Evolutionary conservation across 2,888 invertebrate genomes (phyloP).

Genomic region (Megastigmus dorsalis): DNA sequence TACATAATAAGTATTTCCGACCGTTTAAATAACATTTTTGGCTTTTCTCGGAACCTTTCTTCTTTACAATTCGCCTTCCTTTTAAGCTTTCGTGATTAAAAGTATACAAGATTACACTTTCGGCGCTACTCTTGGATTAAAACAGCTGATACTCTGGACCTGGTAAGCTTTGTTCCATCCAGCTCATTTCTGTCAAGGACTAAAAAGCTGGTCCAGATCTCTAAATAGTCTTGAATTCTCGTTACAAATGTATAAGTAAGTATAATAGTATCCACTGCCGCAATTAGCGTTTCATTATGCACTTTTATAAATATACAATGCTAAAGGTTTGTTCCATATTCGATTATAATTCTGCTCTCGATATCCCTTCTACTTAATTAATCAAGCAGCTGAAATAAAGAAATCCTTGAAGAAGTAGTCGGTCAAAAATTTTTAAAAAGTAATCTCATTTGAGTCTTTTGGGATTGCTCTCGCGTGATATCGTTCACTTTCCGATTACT

Average conservation of each 20-base stretch:
- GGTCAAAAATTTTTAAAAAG: background rate
- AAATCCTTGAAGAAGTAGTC: too few relatives aligned
- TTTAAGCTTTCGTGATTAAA: background rate
- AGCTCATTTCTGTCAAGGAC: background rate
- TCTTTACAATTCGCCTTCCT: background rate
- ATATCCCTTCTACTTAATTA: too few relatives aligned
- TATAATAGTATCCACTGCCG: too few relatives aligned
- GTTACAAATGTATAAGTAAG: conserved; percentile 15
- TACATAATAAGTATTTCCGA: too few relatives aligned
- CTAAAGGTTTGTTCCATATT: too few relatives aligned
- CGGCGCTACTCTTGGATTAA: background rate
- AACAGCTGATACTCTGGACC: conserved; percentile 1
- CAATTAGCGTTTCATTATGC: conserved; percentile 16
- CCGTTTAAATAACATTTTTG: too few relatives aligned
- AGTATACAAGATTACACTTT: background rate
- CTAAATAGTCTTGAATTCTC: conserved; percentile 19
- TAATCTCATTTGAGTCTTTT: background rate
- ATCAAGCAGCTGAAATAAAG: too few relatives aligned
- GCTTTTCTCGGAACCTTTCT: too few relatives aligned
- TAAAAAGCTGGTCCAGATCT: background rate
- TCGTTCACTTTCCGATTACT: conserved; percentile 16
- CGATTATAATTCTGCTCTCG: too few relatives aligned
- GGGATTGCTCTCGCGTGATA: background rate
- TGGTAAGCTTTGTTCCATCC: conserved; percentile 9
- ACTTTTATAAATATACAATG: background rate